Conservation (phyloP, 2,113 vertebrate genomes). For the Amazona vittata region DNA sequence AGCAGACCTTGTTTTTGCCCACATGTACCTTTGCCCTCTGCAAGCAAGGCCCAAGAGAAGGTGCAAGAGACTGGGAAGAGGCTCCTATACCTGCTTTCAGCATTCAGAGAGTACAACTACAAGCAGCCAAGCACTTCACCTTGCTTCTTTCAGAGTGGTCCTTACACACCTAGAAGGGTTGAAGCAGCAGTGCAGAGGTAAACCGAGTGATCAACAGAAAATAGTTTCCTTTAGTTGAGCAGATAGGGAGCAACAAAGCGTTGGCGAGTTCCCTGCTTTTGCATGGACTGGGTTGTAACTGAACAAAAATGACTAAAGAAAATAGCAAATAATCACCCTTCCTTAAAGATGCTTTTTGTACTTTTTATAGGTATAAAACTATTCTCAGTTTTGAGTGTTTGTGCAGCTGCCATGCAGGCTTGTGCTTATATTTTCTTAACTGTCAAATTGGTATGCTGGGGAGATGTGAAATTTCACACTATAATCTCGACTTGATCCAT, state of each 20-base stretch:
- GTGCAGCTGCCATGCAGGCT: background rate
- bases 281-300: background rate
- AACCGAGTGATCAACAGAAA: background rate
- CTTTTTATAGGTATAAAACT: background rate
- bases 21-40: accelerated
- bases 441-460: background rate
- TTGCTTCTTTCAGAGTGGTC: accelerated
- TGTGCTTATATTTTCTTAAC: background rate
- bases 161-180: background rate
- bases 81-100: accelerated
- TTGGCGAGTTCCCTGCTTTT: background rate
- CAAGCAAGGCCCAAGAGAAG: accelerated
- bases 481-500: background rate
- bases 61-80: background rate
- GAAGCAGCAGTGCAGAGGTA: background rate
- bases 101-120: background rate
- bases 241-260: background rate
- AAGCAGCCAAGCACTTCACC: background rate
- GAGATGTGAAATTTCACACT: background rate
- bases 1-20: background rate
- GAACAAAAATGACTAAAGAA: background rate
- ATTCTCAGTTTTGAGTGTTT: background rate
- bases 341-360: accelerated
- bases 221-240: background rate
- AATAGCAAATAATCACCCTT: background rate